These are phyloP conservation scores for Leucophenga montana DNA, from an alignment of 2,888 invertebrate species.

Conservation along the genomic window DNA sequence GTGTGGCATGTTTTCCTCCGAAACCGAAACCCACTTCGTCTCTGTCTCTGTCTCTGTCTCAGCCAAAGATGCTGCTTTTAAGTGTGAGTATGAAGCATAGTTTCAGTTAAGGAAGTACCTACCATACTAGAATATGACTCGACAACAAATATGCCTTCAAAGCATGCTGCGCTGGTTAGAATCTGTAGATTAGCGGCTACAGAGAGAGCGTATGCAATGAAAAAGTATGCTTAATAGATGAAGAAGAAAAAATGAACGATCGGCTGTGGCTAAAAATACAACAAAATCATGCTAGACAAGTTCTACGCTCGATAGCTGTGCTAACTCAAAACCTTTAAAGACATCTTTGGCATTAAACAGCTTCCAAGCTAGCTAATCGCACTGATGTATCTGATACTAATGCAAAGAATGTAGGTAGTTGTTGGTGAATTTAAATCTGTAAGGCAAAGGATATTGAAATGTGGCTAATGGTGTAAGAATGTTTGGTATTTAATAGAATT, in stretches of 20 bases:
- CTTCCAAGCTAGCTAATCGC: constrained; percentile 4
- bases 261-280: constrained; percentile 10
- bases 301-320: not conserved
- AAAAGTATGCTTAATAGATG: constrained; percentile 4
- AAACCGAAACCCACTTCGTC: too few relatives aligned
- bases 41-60: not conserved
- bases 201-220: not conserved
- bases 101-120: constrained; percentile 17
- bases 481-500: too few relatives aligned
- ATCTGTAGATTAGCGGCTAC: not conserved
- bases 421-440: too few relatives aligned
- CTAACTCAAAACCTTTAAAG: constrained; percentile 17
- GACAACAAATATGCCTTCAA: not conserved
- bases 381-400: not conserved
- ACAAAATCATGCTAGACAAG: constrained; percentile 14
- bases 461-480: too few relatives aligned
- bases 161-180: too few relatives aligned
- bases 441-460: too few relatives aligned
- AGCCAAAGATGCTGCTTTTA: not conserved
- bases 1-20: not conserved
- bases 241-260: not conserved
- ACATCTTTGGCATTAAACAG: constrained; percentile 24
- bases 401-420: not conserved
- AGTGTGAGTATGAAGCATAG: not conserved
- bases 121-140: not conserved